Conservation (phyloP, 2,797 vertebrate species). For the Sebastes alutus region DNA sequence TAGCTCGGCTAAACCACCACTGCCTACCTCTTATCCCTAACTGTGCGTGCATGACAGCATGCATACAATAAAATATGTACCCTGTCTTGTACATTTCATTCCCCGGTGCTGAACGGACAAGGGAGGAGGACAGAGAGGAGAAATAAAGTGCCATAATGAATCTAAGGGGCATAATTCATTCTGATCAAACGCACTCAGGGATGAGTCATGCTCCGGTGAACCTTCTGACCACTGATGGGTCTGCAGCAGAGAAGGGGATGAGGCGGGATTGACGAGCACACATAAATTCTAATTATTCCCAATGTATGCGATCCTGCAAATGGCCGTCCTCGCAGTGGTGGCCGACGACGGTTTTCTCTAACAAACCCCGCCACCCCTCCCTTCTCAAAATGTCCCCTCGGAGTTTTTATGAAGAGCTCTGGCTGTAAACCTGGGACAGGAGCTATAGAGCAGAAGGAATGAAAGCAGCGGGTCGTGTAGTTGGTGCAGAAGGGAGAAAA, state of each 20-base stretch:
- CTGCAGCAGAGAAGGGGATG: constrained; percentile 60
- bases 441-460: constrained; percentile 52
- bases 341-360: constrained; percentile 55
- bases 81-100: constrained; percentile 83
- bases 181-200: constrained; percentile 81
- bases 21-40: constrained; percentile 62
- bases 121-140: constrained; percentile 80
- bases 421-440: constrained; percentile 63
- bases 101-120: constrained; percentile 73
- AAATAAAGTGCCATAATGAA: constrained; percentile 87
- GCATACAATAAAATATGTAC: constrained; percentile 83
- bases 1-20: constrained; percentile 34
- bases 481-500: constrained; percentile 71
- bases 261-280: constrained; percentile 65
- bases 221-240: constrained; percentile 78
- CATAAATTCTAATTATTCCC: constrained; percentile 86
- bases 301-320: constrained; percentile 73
- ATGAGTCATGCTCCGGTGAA: constrained; percentile 82
- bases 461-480: constrained; percentile 59
- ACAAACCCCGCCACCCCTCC: constrained; percentile 32
- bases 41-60: constrained; percentile 74
- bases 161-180: constrained; percentile 85
- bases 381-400: constrained; percentile 64
- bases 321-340: constrained; percentile 75
- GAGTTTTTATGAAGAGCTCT: constrained; percentile 59